Conservation (phyloP, 1,140 invertebrate genomes). For the Dermatophagoides farinae region DNA sequence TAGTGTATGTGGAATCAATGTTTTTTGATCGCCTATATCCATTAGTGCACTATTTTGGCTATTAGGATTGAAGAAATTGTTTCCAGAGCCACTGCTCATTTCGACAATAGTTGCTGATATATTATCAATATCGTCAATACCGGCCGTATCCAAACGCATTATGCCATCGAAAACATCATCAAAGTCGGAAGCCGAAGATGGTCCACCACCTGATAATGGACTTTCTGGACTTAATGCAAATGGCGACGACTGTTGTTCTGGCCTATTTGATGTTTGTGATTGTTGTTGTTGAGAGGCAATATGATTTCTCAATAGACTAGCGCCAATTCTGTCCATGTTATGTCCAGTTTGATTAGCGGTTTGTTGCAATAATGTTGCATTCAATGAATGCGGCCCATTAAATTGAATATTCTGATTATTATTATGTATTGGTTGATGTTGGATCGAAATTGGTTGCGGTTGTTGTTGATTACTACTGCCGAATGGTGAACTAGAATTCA, state of each 20-base stretch:
- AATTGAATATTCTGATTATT: background rate
- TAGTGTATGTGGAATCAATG: slow-evolving; percentile 9
- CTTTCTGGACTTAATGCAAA: slow-evolving; percentile 14
- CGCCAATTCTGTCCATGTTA: background rate
- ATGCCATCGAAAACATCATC: slow-evolving; percentile 11
- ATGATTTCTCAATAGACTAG: background rate
- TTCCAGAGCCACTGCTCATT: background rate
- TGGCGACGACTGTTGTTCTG: slow-evolving; percentile 4
- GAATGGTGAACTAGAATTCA: no score
- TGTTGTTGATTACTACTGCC: background rate
- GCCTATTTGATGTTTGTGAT: background rate
- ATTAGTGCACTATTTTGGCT: background rate
- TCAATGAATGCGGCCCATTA: background rate
- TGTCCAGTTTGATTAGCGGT: background rate
- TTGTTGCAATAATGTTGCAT: background rate
- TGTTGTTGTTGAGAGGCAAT: background rate
- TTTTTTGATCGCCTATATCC: background rate
- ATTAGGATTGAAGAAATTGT: background rate
- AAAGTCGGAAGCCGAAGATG: slow-evolving; percentile 8
- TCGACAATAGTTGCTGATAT: background rate
- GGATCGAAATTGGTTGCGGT: background rate
- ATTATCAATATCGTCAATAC: background rate
- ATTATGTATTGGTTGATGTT: no score
- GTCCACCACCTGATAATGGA: slow-evolving; percentile 11
- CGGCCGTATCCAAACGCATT: background rate